Conservation (phyloP, 1,140 invertebrate species). For the Ruditapes philippinarum region DNA sequence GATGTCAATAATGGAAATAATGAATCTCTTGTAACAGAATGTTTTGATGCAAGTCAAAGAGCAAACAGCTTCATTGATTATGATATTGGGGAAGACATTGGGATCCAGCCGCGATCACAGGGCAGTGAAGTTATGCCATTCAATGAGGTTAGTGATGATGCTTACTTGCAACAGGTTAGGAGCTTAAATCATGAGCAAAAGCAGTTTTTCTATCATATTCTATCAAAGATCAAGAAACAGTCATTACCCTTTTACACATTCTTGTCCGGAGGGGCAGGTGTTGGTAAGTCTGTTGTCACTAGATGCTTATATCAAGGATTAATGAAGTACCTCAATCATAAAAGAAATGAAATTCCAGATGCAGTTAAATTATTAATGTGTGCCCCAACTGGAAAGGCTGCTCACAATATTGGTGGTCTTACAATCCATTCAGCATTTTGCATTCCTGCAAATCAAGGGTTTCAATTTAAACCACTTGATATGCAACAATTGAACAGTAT, state of each 20-base stretch:
- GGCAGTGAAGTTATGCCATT: background rate
- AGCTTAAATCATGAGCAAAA: constrained; percentile 45
- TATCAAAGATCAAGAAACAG: background rate
- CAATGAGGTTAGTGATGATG: background rate
- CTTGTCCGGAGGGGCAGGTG: constrained; percentile 12
- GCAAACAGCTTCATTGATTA: background rate
- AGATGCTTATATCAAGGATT: constrained; percentile 51
- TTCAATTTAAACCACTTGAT: constrained; percentile 69
- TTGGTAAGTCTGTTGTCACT: constrained; percentile 61
- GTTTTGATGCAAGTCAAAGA: background rate
- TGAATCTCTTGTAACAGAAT: background rate
- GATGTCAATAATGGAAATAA: background rate
- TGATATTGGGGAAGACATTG: constrained; percentile 20
- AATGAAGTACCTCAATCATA: constrained; percentile 55
- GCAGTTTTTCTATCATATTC: constrained; percentile 44
- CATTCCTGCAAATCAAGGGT: constrained; percentile 67
- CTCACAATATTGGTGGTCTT: constrained; percentile 64
- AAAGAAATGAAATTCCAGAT: constrained; percentile 23
- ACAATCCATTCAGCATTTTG: constrained; percentile 68
- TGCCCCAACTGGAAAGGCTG: constrained; percentile 75
- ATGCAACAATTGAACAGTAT: constrained; percentile 62
- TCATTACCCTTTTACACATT: constrained; percentile 47
- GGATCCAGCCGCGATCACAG: background rate
- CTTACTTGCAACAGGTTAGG: background rate
- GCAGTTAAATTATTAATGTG: constrained; percentile 49